Base-by-base conservation (phyloP, 2,797 vertebrate genomes). In the Acrossocheilus wenchowensis region DNA sequence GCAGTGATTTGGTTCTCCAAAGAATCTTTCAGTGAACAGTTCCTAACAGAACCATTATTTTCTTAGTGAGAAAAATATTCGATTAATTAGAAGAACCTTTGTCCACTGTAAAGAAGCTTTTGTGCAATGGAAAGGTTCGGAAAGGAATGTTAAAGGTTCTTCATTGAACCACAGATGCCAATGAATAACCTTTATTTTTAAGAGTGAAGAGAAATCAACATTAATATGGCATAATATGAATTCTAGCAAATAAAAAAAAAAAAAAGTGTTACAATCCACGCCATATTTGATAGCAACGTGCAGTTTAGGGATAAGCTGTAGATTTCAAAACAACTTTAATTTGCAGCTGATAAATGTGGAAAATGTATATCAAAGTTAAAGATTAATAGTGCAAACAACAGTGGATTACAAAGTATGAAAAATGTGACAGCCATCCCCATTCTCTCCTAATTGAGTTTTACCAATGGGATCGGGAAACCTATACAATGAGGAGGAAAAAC, bases 401-500 rank as follows among this genome's bases (percentile, higher is more conserved):
- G 21, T 78, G 21, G 6, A 79, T 79, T 60, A 64, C 57, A 64
- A 78, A 12, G 48, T 77, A 26, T 26, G 52, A 34, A 30, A 78
- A 12, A 34, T 39, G 15, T 30, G 4, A 66, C 41, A 48, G 26
- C 26, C 23, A 66, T 80, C 4, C 23, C 34, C 4, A 1, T 26
- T 62, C 39, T 79, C 39, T 19, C 57, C 39, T 43, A 79, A n/a
- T n/a, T 57, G 6, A 23, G 54, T 9, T 78, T 78, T 43, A 62
- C 54, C 2, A n/a, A 10, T 62, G 17, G 2, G 21, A 39, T 64
- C 41, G 12, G 8, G 26, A 54, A 78, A 48, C 48, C 64, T 36
- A 50, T 12, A 48, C 64, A 41, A 15, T 30, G 8, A 71, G 17
- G 21, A 86, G 71, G 87, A 11, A 90, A 83, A 90, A 84, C 41